phyloP scores from a whole-genome alignment of 2,113 vertebrate species.

The Rhegmatorhina hoffmannsi region DNA sequence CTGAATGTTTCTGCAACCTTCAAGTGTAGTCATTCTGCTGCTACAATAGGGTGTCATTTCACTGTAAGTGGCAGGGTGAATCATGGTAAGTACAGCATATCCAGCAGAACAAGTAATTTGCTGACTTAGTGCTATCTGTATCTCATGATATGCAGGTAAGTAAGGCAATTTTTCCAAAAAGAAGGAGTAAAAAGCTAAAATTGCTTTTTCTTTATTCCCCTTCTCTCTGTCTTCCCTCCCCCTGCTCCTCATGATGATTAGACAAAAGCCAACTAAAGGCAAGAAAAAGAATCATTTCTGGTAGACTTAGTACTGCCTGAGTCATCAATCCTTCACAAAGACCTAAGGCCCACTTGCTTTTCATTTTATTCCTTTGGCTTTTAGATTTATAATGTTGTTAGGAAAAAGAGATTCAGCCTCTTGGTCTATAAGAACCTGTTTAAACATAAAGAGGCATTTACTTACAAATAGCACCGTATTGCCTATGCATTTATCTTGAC shows the following conservation, averaged over 20 bases:
- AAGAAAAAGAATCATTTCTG: constrained; percentile 27
- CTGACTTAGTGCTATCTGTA: constrained; percentile 42
- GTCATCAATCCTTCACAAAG: constrained; percentile 55
- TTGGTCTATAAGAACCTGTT: constrained; percentile 65
- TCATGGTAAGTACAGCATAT: not conserved
- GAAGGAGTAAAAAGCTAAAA: constrained; percentile 28
- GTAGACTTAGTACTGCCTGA: not conserved
- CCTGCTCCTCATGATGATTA: not conserved
- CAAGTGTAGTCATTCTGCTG: not conserved
- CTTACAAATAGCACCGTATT: constrained; percentile 63
- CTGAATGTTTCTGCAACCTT: constrained; percentile 14
- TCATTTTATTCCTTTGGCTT: constrained; percentile 56
- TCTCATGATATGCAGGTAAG: constrained; percentile 21
- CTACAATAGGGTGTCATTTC: constrained; percentile 19
- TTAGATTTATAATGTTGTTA: constrained; percentile 68
- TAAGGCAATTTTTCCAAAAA: constrained; percentile 31
- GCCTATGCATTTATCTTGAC: constrained; percentile 71
- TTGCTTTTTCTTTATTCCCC: not conserved
- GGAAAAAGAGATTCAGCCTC: constrained; percentile 62
- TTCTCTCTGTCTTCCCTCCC: not conserved
- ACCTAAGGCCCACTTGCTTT: constrained; percentile 41
- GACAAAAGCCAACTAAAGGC: constrained; percentile 23
- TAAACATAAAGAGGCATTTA: constrained; percentile 67
- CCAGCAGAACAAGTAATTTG: constrained; percentile 38
- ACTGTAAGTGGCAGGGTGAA: constrained; percentile 32